A percentile compares a stretch with the other conserved stretches of the same genome.
Conservation (phyloP, 1,140 invertebrate species). For the Streblospio benedicti region DNA sequence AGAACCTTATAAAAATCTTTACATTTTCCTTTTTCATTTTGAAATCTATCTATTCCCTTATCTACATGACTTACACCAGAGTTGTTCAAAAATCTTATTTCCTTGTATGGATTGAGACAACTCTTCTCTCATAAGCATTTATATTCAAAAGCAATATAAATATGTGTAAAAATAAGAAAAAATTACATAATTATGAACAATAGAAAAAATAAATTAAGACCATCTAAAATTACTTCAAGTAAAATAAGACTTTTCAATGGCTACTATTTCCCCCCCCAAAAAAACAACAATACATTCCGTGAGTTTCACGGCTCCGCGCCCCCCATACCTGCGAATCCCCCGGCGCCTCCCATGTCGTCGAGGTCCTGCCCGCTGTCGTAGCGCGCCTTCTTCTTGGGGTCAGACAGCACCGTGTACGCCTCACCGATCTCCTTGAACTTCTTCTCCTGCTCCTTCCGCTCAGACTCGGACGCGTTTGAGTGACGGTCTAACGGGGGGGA, state of each 20-base stretch:
- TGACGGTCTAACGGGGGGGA: constrained; percentile 84
- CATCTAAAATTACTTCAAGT: background rate
- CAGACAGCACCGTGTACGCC: constrained; percentile 44
- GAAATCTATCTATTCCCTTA: too few species aligned
- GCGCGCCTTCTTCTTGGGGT: constrained; percentile 40
- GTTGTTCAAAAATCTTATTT: too few species aligned
- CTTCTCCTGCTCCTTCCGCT: constrained; percentile 81
- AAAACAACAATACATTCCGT: background rate
- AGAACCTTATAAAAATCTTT: too few species aligned
- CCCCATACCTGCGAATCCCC: constrained; percentile 8
- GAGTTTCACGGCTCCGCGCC: background rate
- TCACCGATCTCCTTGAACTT: constrained; percentile 48
- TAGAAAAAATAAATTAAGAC: background rate
- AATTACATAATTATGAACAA: background rate
- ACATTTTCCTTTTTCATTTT: too few species aligned
- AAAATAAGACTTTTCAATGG: background rate
- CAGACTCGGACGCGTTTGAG: constrained; percentile 69
- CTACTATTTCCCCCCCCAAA: background rate
- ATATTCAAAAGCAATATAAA: too few species aligned
- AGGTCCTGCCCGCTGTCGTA: constrained; percentile 46
- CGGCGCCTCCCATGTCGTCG: constrained; percentile 27
- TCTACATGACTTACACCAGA: too few species aligned
- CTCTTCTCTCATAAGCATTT: too few species aligned
- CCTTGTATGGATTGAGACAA: too few species aligned
- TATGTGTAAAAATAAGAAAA: background rate